These are phyloP conservation scores for Eumaeus atala DNA, from an alignment of 1,140 invertebrate genomes.

Conservation along the genomic window DNA sequence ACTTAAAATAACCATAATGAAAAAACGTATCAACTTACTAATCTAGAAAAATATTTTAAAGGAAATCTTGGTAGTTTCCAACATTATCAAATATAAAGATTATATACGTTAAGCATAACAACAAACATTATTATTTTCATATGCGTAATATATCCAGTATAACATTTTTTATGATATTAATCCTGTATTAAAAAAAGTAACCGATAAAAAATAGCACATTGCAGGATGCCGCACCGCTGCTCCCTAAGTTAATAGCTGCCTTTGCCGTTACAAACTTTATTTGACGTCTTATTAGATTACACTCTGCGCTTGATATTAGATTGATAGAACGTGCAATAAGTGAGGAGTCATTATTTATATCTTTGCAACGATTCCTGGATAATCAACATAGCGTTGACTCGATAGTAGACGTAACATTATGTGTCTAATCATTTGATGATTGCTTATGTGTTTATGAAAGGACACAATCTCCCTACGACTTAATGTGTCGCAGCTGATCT, in stretches of 20 bases:
- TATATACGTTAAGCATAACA: no score
- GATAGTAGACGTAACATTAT: slow-evolving; percentile 31
- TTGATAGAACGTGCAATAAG: slow-evolving; percentile 26
- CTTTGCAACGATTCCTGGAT: slow-evolving; percentile 22
- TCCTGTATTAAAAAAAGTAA: slow-evolving; percentile 14
- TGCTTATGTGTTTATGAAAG: slow-evolving; percentile 27
- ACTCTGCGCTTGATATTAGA: slow-evolving; percentile 16
- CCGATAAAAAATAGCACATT: not conserved
- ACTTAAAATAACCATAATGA: no score
- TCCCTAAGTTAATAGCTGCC: not conserved
- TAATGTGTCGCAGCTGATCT: not conserved
- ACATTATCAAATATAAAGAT: no score
- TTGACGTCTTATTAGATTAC: slow-evolving; percentile 14
- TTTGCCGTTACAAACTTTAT: slow-evolving; percentile 9
- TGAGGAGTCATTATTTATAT: slow-evolving; percentile 36
- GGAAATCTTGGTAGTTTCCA: no score
- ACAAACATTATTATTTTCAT: no score
- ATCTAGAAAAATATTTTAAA: no score
- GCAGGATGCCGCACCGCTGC: not conserved
- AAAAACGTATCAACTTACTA: no score
- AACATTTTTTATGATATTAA: slow-evolving; percentile 11
- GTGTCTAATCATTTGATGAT: slow-evolving; percentile 28
- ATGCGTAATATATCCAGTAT: no score
- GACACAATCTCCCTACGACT: slow-evolving; percentile 1
- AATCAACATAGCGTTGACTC: slow-evolving; percentile 31